These are phyloP conservation scores for Neoseiulus cucumeris DNA, from an alignment of 1,140 invertebrate genomes.

Conservation along the genomic window DNA sequence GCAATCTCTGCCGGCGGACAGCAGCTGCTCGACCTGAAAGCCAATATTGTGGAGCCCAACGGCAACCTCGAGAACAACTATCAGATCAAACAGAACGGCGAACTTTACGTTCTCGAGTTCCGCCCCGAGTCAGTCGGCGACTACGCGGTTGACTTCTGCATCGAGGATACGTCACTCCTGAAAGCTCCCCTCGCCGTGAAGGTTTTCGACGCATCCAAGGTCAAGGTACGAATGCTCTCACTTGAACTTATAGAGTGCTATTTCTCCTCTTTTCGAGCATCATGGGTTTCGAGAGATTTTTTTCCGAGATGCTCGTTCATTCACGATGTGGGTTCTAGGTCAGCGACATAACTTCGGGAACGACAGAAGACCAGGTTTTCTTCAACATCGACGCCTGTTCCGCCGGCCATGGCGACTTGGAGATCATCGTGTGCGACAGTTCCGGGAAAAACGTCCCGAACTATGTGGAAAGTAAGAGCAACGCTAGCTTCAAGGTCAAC, in stretches of 20 bases:
- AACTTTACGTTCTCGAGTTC: neutral
- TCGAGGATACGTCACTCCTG: constrained; percentile 59
- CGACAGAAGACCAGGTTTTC: neutral
- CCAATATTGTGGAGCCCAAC: neutral
- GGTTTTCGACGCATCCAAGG: constrained; percentile 77
- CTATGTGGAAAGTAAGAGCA: constrained; percentile 90
- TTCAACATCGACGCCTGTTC: constrained; percentile 31
- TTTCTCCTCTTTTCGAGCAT: neutral
- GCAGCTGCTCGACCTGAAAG: neutral
- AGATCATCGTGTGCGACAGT: constrained; percentile 93
- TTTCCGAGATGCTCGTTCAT: no score
- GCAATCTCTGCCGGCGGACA: constrained; percentile 45
- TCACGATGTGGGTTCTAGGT: no score
- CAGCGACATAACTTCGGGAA: neutral
- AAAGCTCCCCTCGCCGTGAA: constrained; percentile 82
- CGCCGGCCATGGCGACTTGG: constrained; percentile 73
- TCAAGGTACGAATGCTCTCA: constrained; percentile 34
- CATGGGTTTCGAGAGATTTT: no score
- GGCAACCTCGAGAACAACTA: neutral
- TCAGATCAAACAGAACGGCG: neutral
- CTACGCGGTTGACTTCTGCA: constrained; percentile 70
- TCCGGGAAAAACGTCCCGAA: constrained; percentile 83
- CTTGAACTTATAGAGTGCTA: no score
- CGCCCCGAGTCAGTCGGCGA: constrained; percentile 33
- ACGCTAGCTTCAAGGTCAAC: constrained; percentile 82